A percentile compares a stretch with the other conserved stretches of the same genome.
Conservation (phyloP, 2,888 invertebrate genomes). For the Papilio gigon region DNA sequence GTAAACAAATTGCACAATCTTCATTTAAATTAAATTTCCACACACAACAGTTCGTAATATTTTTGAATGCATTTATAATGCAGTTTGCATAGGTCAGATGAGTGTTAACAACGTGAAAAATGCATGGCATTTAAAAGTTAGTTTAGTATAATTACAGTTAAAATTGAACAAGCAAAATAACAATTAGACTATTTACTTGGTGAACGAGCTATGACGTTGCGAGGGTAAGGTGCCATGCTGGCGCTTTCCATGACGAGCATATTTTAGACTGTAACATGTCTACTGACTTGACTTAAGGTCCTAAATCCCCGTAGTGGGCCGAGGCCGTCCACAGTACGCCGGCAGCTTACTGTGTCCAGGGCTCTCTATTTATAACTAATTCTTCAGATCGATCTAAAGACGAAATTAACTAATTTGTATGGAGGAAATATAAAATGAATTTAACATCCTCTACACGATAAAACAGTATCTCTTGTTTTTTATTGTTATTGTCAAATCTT, state of each 20-base stretch:
- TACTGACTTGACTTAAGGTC: no score
- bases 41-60: not conserved
- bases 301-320: no score
- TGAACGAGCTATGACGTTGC: not conserved
- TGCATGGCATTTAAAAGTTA: not conserved
- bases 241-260: not conserved
- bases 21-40: slow-evolving; percentile 9
- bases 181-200: not conserved
- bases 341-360: no score
- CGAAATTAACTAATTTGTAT: no score
- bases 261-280: no score
- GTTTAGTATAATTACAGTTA: not conserved
- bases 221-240: not conserved
- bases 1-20: slow-evolving; percentile 13
- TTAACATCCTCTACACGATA: no score
- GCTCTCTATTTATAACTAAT: no score
- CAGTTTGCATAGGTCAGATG: not conserved
- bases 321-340: no score
- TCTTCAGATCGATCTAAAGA: not conserved
- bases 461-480: no score
- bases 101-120: not conserved
- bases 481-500: no score
- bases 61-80: not conserved
- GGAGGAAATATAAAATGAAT: no score
- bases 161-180: not conserved